phyloP scores from a whole-genome alignment of 2,797 vertebrate genomes.

The Chaunax sp. region DNA sequence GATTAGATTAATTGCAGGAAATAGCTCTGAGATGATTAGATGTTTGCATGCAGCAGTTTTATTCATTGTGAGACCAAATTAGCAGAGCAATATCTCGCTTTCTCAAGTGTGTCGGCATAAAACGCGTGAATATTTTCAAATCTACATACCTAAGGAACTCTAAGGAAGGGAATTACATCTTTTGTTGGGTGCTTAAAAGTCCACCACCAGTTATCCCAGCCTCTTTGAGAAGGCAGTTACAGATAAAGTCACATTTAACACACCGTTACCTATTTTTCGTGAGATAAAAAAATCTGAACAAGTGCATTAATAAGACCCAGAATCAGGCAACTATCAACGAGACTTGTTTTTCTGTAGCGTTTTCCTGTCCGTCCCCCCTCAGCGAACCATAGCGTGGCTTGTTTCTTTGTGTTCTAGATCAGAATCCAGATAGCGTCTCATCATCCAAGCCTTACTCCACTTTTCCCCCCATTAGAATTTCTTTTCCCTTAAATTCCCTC shows the following conservation, averaged over 20 bases:
- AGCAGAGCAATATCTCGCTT: slow-evolving; percentile 71
- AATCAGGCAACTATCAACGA: slow-evolving; percentile 43
- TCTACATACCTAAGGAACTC: slow-evolving; percentile 68
- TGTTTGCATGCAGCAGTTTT: slow-evolving; percentile 76
- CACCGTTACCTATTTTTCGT: slow-evolving; percentile 71
- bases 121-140: slow-evolving; percentile 78
- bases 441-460: slow-evolving; percentile 78
- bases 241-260: slow-evolving; percentile 78
- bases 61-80: slow-evolving; percentile 69
- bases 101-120: slow-evolving; percentile 76
- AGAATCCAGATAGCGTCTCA: slow-evolving; percentile 78
- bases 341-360: slow-evolving; percentile 63
- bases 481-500: slow-evolving; percentile 78
- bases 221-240: slow-evolving; percentile 75
- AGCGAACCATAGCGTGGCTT: slow-evolving; percentile 68
- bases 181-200: slow-evolving; percentile 60
- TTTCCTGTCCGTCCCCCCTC: slow-evolving; percentile 58
- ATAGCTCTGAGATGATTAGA: slow-evolving; percentile 77
- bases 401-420: slow-evolving; percentile 75
- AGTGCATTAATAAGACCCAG: slow-evolving; percentile 77
- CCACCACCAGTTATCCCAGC: slow-evolving; percentile 57
- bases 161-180: slow-evolving; percentile 60
- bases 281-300: slow-evolving; percentile 74
- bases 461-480: slow-evolving; percentile 78
- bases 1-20: slow-evolving; percentile 84